Base-by-base conservation (phyloP, 2,888 invertebrate species). In the Papilio elwesi region DNA sequence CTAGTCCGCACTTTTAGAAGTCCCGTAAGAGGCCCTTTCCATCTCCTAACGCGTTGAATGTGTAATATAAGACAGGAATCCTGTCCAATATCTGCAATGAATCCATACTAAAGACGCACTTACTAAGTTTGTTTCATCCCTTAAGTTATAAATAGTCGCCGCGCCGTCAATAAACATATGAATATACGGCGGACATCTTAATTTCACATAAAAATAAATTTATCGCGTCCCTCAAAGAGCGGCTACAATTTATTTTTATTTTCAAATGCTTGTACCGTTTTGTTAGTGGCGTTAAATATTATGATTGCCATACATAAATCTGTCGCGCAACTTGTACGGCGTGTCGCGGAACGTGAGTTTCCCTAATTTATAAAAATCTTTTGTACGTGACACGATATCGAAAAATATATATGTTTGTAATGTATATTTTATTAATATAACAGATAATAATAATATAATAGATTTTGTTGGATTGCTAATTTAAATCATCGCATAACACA, bases 201-300 rank as follows among this genome's bases (percentile, higher is more conserved):
- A 91, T 91, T 88, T 86, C 88, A 87, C 89, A 92, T 92, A 89
- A 92, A 92, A 89, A 84, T 80, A 79, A 87, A 91, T 90, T 90
- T 90, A 90, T 82, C 68, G 76, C 83, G 79, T 78, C 82, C 79
- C 84, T 85, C 85, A 84, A 85, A 85, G 82, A 77, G 78, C 73
- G 73, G 73, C 72, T 78, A 79, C 83, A 82, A 84, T 87, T 86
- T 89, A 87, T 87, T 90, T 91, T 91, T 85, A 82, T 79, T 79
- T 80, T 77, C 74, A 71, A 75, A 74, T 73, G 74, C 76, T 77
- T 80, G 78, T 87, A 86, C 81, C 85, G 82, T 89, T 90, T 89
- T 91, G 91, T 92, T 82, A 79, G 80, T 75, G 76, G 75, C 79
- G 82, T 91, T 88, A 89, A 89, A 90, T 91, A 88, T 91, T 90